Conservation (phyloP, 2,797 vertebrate species). For the Moxostoma hubbsi region DNA sequence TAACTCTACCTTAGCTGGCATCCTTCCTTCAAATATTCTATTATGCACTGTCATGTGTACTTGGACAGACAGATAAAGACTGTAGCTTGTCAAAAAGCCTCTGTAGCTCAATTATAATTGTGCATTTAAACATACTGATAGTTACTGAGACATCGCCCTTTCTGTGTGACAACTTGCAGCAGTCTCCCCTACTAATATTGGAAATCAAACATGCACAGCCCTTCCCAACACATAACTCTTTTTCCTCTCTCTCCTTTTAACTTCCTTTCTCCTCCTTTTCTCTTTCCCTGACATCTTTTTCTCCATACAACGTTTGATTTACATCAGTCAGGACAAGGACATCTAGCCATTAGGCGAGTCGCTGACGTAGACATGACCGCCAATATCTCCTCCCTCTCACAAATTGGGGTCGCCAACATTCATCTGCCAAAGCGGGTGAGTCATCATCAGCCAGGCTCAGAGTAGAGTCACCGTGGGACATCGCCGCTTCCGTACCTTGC, state of each 20-base stretch:
- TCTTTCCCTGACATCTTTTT: constrained; percentile 30
- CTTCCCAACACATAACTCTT: constrained; percentile 33
- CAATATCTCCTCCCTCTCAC: constrained; percentile 50
- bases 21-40: too few species aligned
- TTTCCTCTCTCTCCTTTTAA: constrained; percentile 19
- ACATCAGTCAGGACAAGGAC: constrained; percentile 84
- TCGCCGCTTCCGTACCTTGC: constrained; percentile 71
- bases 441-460: constrained; percentile 70
- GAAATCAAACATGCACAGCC: constrained; percentile 47
- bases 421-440: constrained; percentile 74
- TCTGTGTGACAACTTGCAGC: neutral
- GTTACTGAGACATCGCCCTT: too few species aligned
- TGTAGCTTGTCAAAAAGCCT: too few species aligned
- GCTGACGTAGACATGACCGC: constrained; percentile 74
- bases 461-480: constrained; percentile 56
- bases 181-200: neutral
- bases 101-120: too few species aligned
- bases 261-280: constrained; percentile 4
- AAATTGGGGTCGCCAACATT: constrained; percentile 82
- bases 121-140: too few species aligned
- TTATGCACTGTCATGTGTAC: too few species aligned
- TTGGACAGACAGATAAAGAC: too few species aligned
- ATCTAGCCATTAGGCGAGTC: constrained; percentile 76
- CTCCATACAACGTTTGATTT: constrained; percentile 68
- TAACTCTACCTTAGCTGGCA: too few species aligned